Base-by-base conservation (phyloP, 2,113 vertebrate species). In the Microtus pennsylvanicus region DNA sequence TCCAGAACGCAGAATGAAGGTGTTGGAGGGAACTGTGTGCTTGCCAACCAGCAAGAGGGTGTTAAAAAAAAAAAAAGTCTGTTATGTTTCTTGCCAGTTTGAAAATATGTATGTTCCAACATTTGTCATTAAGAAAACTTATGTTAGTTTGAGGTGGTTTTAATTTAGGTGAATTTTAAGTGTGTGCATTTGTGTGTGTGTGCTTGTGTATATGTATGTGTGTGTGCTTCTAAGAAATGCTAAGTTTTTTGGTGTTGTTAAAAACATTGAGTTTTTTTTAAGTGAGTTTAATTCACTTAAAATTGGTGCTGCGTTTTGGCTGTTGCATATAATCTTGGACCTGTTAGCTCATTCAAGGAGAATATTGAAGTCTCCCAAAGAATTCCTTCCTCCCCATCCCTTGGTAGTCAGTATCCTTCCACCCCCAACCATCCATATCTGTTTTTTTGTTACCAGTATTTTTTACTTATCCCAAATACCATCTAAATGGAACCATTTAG, bases 101-200 rank as follows among this genome's bases (percentile, higher is more conserved):
- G 92, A 96, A 97, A 95, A 92, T 87, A 92, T 52, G 63, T 75
- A 47, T 24, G 50, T 69, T 82, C 88, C 58, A 93, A 61, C 88
- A 91, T 95, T 86, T 91, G 88, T 86, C 90, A 90, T 93, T 85
- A 94, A 88, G 80, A 94, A 96, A 94, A 89, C 19, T 94, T 89
- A 69, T 67, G 95, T 22, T 93, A n/a, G 30, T 95, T 96, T 91
- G 70, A 87, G 63, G 82, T 91, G 50, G 38, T 63, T 95, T 63
- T 95, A 77, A 94, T 76, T 17, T 94, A 90, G 42, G 83, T 35
- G 35, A 47, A 24, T 77, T 92, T 90, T 74, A 82, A 86, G 17
- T 91, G 16, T 47, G 61, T 33, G 10, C 24, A n/a, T 45, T 2
- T 50, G 42, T 65, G 1, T 28, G 10, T 52, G 30, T 50, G 21